A percentile compares a stretch with the other conserved stretches of the same genome.
Evolutionary conservation across 2,797 vertebrate genomes (phyloP).

Genomic region (Taeniopygia guttata): DNA sequence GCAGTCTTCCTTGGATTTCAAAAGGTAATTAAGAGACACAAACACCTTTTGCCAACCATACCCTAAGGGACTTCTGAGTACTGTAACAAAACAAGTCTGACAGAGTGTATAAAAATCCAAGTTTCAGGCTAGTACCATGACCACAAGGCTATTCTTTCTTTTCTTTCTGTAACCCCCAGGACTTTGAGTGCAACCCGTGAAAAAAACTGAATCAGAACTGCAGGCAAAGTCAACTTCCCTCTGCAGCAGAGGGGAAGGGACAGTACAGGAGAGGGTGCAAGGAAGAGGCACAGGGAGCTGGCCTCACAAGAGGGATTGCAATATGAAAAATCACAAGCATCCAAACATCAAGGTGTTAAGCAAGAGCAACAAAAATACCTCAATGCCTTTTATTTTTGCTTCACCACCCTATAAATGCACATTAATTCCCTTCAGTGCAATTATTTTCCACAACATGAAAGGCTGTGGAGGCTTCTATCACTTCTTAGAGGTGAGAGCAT

Average conservation of each 20-base stretch:
- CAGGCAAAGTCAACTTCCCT: background rate
- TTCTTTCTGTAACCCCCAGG: background rate
- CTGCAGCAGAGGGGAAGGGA: background rate
- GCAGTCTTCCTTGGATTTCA: background rate
- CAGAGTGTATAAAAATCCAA: background rate
- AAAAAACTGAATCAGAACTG: background rate
- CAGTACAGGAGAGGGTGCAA: background rate
- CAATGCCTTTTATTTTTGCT: background rate
- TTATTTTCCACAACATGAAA: background rate
- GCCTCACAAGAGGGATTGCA: background rate
- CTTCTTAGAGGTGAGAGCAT: background rate
- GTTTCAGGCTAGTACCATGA: background rate
- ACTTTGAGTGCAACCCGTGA: background rate
- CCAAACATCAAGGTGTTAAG: background rate
- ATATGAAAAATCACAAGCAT: background rate
- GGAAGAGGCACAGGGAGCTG: background rate
- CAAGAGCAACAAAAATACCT: background rate
- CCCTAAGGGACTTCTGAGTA: background rate
- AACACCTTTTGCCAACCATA: background rate
- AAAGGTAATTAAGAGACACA: conserved; percentile 4
- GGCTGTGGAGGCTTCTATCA: background rate
- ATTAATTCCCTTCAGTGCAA: background rate
- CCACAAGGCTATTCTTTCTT: background rate
- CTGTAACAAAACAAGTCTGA: background rate
- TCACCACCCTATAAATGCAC: background rate